Conservation (phyloP, 53 echinoderm and acorn worm species). For the Stichopus horrens region DNA sequence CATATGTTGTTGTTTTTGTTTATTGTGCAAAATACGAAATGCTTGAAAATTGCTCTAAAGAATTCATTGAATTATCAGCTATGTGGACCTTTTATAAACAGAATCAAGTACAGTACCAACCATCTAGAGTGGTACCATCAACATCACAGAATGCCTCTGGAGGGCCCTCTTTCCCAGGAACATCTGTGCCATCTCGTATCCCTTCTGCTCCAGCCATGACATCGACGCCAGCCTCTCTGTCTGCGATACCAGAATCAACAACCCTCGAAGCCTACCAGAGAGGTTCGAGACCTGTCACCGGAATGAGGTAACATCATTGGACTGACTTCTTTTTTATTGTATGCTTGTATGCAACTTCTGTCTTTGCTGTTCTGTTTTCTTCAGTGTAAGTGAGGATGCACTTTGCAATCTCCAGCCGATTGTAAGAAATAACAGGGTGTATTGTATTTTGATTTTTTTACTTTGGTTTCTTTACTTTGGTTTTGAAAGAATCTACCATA, state of each 20-base stretch:
- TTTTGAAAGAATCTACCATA: too few species aligned
- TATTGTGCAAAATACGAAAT: too few species aligned
- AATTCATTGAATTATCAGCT: too few species aligned
- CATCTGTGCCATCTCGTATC: slow-evolving; percentile 11
- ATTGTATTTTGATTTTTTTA: too few species aligned
- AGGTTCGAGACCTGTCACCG: slow-evolving; percentile 7
- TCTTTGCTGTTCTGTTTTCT: too few species aligned
- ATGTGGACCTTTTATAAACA: not conserved
- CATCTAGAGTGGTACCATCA: slow-evolving; percentile 21
- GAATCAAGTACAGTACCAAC: slow-evolving; percentile 47
- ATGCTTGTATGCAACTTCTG: not conserved
- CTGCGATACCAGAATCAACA: slow-evolving; percentile 44
- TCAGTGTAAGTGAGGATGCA: too few species aligned
- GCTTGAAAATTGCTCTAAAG: too few species aligned
- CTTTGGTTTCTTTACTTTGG: too few species aligned
- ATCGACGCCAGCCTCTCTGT: slow-evolving; percentile 37
- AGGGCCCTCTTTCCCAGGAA: not conserved
- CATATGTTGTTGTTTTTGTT: too few species aligned
- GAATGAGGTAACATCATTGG: slow-evolving; percentile 13
- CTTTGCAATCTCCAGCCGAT: not conserved
- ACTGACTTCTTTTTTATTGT: too few species aligned
- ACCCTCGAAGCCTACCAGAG: not conserved
- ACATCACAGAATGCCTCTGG: slow-evolving; percentile 19
- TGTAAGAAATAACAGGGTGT: too few species aligned
- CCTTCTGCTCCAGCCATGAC: slow-evolving; percentile 36